phyloP scores from a whole-genome alignment of 37 sponge, comb jelly and placozoan species.

The Mnemiopsis leidyi region DNA sequence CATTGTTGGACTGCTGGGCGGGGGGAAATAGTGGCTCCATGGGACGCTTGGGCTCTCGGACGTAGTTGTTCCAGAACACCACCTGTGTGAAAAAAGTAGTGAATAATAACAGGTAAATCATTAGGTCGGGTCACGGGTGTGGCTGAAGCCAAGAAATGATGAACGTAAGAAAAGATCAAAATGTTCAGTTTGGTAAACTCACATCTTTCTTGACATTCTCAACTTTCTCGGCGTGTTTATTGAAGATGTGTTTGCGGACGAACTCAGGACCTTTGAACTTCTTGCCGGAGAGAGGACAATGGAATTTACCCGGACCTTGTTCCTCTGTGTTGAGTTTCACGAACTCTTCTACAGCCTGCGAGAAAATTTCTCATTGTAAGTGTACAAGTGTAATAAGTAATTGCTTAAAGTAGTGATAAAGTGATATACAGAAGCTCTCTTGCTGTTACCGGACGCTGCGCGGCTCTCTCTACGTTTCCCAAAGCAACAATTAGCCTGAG shows the following conservation, averaged over 20 bases:
- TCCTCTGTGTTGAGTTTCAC: slow-evolving; percentile 86
- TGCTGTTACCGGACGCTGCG: too few relatives aligned
- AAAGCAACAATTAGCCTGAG: too few relatives aligned
- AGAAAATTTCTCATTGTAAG: not conserved
- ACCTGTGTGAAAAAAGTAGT: slow-evolving; percentile 71
- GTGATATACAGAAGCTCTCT: too few relatives aligned
- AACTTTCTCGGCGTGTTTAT: slow-evolving; percentile 91
- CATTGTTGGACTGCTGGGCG: slow-evolving; percentile 51
- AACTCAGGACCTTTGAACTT: slow-evolving; percentile 97
- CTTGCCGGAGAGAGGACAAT: slow-evolving; percentile 97
- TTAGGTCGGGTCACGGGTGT: too few relatives aligned
- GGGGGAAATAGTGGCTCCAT: slow-evolving; percentile 67
- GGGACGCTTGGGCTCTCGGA: slow-evolving; percentile 83
- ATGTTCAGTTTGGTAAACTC: slow-evolving; percentile 49
- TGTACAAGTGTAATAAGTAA: too few relatives aligned
- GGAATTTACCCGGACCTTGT: slow-evolving; percentile 83
- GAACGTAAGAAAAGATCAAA: too few relatives aligned
- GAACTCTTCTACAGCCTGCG: slow-evolving; percentile 76
- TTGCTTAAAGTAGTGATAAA: too few relatives aligned
- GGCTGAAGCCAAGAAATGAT: too few relatives aligned
- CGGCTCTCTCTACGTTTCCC: too few relatives aligned
- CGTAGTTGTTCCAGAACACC: slow-evolving; percentile 83
- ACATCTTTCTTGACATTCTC: slow-evolving; percentile 87
- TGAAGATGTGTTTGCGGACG: slow-evolving; percentile 96
- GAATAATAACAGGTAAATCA: too few relatives aligned